phyloP scores from a whole-genome alignment of 2,888 invertebrate genomes.

The Phasia obesa region DNA sequence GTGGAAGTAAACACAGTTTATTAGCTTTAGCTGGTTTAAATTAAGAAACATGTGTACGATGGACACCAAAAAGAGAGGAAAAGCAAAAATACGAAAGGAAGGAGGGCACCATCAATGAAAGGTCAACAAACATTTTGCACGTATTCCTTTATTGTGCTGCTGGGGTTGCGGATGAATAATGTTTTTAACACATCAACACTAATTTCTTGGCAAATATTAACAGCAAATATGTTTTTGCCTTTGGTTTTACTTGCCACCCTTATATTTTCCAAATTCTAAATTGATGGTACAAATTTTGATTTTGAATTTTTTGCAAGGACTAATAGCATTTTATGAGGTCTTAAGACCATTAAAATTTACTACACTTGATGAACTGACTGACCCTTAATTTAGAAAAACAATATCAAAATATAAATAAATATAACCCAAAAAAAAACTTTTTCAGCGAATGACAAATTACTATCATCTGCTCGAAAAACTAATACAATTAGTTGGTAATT shows the following conservation, averaged over 20 bases:
- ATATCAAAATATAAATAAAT: background rate
- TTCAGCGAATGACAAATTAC: constrained; percentile 68
- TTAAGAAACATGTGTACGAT: constrained; percentile 68
- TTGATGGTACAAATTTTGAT: constrained; percentile 20
- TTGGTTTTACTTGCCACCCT: constrained; percentile 41
- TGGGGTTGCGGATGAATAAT: constrained; percentile 6
- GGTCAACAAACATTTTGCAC: constrained; percentile 42
- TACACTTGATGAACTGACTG: constrained; percentile 18
- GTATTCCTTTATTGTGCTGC: background rate
- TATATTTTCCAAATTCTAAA: constrained; percentile 3
- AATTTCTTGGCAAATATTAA: constrained; percentile 58
- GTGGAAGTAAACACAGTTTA: constrained; percentile 40
- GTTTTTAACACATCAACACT: constrained; percentile 63
- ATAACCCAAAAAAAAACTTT: constrained; percentile 4
- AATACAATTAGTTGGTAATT: constrained; percentile 64
- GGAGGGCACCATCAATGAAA: constrained; percentile 4
- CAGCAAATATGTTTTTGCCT: constrained; percentile 2
- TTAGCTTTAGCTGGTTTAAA: constrained; percentile 69
- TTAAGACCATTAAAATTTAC: constrained; percentile 60
- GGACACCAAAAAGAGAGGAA: constrained; percentile 1
- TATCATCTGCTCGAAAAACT: constrained; percentile 68
- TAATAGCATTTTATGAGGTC: constrained; percentile 57
- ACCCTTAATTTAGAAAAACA: constrained; percentile 11
- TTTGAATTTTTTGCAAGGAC: constrained; percentile 5
- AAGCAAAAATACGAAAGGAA: background rate